These are phyloP conservation scores for Corvus moneduloides DNA, from an alignment of 2,113 vertebrate genomes.

Conservation along the genomic window DNA sequence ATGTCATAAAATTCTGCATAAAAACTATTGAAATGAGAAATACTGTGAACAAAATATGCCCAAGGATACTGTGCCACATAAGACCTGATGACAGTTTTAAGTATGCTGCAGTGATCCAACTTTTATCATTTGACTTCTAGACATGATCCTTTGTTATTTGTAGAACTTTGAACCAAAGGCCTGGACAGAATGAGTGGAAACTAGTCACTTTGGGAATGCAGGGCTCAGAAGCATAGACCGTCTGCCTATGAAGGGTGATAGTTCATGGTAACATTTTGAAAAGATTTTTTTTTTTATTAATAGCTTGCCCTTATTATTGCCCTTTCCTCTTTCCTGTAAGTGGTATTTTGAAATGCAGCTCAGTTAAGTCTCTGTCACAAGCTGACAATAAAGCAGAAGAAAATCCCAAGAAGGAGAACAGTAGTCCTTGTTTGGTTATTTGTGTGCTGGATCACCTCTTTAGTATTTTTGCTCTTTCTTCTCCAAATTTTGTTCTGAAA, in stretches of 20 bases:
- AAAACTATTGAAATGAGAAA: no score
- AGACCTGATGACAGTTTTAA: conserved; percentile 63
- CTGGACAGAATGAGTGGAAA: neutral
- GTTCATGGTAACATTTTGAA: neutral
- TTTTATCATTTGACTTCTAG: neutral
- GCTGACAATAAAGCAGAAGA: neutral
- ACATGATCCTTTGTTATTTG: neutral
- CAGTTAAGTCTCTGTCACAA: neutral
- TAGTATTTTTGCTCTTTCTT: neutral
- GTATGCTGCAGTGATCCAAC: conserved; percentile 46
- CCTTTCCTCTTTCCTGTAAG: neutral
- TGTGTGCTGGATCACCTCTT: neutral
- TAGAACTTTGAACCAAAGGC: neutral
- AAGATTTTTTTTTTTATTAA: neutral
- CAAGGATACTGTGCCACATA: conserved; percentile 28
- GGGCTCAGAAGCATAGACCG: neutral
- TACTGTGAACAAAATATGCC: conserved; percentile 18
- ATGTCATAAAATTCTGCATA: neutral
- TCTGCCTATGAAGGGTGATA: neutral
- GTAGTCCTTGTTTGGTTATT: neutral
- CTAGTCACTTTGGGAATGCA: neutral
- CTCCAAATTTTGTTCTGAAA: neutral
- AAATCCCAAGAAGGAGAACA: neutral
- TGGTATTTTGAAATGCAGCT: neutral
- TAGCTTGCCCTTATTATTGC: neutral